These are phyloP conservation scores for Yponomeuta malinellus DNA, from an alignment of 2,888 invertebrate genomes.

Conservation along the genomic window DNA sequence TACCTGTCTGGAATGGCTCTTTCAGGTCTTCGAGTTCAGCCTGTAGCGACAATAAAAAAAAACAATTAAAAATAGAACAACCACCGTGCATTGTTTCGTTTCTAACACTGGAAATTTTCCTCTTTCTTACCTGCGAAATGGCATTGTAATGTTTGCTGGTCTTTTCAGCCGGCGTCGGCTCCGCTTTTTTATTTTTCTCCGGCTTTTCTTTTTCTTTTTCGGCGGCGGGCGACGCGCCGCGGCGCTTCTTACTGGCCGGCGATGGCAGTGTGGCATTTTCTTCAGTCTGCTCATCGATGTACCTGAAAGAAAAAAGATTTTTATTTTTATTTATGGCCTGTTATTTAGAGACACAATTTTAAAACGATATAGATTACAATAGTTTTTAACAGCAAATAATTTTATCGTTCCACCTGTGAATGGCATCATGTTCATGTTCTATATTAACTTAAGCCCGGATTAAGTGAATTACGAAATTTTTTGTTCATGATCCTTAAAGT, in stretches of 20 bases:
- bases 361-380: too few relatives aligned
- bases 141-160: slow-evolving; percentile 22
- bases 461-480: too few relatives aligned
- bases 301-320: slow-evolving; percentile 33
- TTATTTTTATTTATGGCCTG: too few relatives aligned
- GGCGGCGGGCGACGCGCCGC: slow-evolving; percentile 39
- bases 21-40: slow-evolving; percentile 60
- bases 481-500: too few relatives aligned
- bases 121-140: slow-evolving; percentile 18
- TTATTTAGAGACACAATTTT: background rate
- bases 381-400: background rate
- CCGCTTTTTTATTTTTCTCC: slow-evolving; percentile 33
- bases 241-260: slow-evolving; percentile 55
- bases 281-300: slow-evolving; percentile 67
- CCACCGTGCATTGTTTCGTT: background rate
- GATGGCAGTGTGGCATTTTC: slow-evolving; percentile 54
- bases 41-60: slow-evolving; percentile 38
- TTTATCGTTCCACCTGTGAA: background rate
- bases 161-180: slow-evolving; percentile 17
- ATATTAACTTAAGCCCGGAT: background rate
- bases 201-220: slow-evolving; percentile 29
- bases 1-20: slow-evolving; percentile 58
- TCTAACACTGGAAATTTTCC: background rate
- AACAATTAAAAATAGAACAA: slow-evolving; percentile 13
- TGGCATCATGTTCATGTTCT: background rate